A percentile compares a stretch with the other conserved stretches of the same genome.
phyloP scores from a whole-genome alignment of 2,888 invertebrate species.

The Rhingia rostrata region DNA sequence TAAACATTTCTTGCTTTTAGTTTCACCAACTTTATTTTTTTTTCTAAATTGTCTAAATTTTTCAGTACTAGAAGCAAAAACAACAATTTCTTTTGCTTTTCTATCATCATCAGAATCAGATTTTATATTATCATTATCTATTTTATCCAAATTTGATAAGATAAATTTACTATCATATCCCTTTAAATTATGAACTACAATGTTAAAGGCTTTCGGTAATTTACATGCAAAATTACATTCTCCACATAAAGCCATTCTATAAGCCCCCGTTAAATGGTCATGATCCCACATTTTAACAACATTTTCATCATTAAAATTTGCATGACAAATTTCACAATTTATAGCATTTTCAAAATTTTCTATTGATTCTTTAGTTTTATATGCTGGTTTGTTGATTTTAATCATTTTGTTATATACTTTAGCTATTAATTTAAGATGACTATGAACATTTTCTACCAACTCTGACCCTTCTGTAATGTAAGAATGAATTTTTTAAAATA shows the following conservation, averaged over 20 bases:
- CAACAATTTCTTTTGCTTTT: constrained; percentile 5
- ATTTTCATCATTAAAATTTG: constrained; percentile 14
- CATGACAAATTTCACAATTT: constrained; percentile 17
- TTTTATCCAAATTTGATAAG: constrained; percentile 8
- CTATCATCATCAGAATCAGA: constrained; percentile 14
- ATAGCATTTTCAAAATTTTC: constrained; percentile 17
- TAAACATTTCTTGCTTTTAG: constrained; percentile 4
- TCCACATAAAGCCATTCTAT: constrained; percentile 13
- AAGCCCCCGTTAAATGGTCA: constrained; percentile 14
- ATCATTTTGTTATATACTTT: constrained; percentile 17
- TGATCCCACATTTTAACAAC: constrained; percentile 28
- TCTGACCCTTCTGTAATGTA: constrained; percentile 3
- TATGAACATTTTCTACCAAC: constrained; percentile 25
- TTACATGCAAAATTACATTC: constrained; percentile 23
- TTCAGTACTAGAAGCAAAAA: constrained; percentile 21
- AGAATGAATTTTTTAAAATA: constrained; percentile 5
- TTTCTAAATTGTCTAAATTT: constrained; percentile 20
- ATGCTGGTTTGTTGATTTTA: constrained; percentile 11
- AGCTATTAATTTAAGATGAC: constrained; percentile 17
- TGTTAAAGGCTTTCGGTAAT: constrained; percentile 3
- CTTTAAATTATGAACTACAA: constrained; percentile 22
- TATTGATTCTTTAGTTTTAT: constrained; percentile 21
- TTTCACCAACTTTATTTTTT: constrained; percentile 15
- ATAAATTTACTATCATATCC: constrained; percentile 27
- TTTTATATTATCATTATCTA: neutral